Evolutionary conservation across 2,888 invertebrate genomes (phyloP).

Genomic region (Hermodice carunculata): DNA sequence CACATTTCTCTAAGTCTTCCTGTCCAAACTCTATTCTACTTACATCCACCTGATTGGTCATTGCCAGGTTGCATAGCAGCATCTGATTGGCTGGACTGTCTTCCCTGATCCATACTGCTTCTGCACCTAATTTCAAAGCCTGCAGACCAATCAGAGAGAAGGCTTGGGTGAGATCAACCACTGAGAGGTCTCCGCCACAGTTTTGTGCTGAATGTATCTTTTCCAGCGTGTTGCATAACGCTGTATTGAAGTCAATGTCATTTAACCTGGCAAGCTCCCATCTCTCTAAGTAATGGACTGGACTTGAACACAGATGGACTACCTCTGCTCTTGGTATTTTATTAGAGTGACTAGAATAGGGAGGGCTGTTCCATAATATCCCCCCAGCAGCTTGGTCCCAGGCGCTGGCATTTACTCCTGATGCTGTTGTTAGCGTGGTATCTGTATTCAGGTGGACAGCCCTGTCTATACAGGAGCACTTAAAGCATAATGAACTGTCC

Average conservation of each 20-base stretch:
- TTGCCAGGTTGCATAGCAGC: slow-evolving; percentile 15
- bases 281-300: slow-evolving; percentile 31
- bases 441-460: too few relatives aligned
- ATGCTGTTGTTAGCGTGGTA: too few relatives aligned
- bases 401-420: too few relatives aligned
- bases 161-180: slow-evolving; percentile 49
- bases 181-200: slow-evolving; percentile 21
- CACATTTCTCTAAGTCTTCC: slow-evolving; percentile 14
- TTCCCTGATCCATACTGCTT: slow-evolving; percentile 39
- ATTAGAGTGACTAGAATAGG: too few relatives aligned
- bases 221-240: slow-evolving; percentile 45
- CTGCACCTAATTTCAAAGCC: slow-evolving; percentile 45
- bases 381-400: too few relatives aligned
- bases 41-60: slow-evolving; percentile 6
- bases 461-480: too few relatives aligned
- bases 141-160: slow-evolving; percentile 54
- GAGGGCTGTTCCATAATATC: too few relatives aligned
- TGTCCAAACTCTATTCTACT: slow-evolving; percentile 11
- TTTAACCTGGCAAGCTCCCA: slow-evolving; percentile 46
- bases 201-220: slow-evolving; percentile 16
- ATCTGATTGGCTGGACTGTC: slow-evolving; percentile 10
- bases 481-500: slow-evolving; percentile 16
- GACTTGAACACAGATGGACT: too few relatives aligned
- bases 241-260: slow-evolving; percentile 49
- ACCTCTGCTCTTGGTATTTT: too few relatives aligned